Base-by-base conservation (phyloP, 2,888 invertebrate genomes). In the Drosophila mimica region DNA sequence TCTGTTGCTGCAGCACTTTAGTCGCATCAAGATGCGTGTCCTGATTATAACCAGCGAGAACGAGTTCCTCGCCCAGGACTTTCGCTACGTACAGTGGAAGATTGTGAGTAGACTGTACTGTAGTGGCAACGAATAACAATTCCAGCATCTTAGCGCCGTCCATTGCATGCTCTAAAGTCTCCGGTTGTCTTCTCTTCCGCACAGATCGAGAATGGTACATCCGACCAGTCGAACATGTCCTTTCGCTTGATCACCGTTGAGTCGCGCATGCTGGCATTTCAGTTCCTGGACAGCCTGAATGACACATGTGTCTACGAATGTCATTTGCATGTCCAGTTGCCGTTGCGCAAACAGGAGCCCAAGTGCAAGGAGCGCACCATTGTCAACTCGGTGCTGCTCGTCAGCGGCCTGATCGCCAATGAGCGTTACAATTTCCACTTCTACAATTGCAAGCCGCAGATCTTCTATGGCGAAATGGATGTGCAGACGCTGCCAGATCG, bases 71-170 rank as follows among this genome's bases (percentile, higher is more conserved):
- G 82, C 85, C 3, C 93, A 92, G 80, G 92, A 93, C 79, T 91
- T 92, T 82, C 91, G 91, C 71, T 93, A 92, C 75, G 91, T 93
- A 15, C 92, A 93, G 75, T 93, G 93, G 93, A 93, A 93, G 83
- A 92, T 86, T 84, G 93, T 93, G 84, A 91, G 87, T 89, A 78
- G 76, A 81, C 83, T 88, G 86, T 86, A 86, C 88, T 87, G 81
- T 83, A 69, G 81, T 72, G 61, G 60, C 75, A 65, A 31, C 33
- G 15, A 15, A 8, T 36, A 28, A 20, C 20, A 17, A 17, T 11
- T 17, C 13, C 54, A 43, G 49, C 51, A 17, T 28, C 28, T 17
- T 25, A n/a, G 5, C 46, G 6, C 28, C 31, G 15, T 40, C 30
- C 20, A 13, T 9, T 36, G 20, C 59, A 54, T 28, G 9, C 30